Conservation (phyloP, 37 sponge, comb jelly and placozoan species). For the Dysidea cf. avara region DNA sequence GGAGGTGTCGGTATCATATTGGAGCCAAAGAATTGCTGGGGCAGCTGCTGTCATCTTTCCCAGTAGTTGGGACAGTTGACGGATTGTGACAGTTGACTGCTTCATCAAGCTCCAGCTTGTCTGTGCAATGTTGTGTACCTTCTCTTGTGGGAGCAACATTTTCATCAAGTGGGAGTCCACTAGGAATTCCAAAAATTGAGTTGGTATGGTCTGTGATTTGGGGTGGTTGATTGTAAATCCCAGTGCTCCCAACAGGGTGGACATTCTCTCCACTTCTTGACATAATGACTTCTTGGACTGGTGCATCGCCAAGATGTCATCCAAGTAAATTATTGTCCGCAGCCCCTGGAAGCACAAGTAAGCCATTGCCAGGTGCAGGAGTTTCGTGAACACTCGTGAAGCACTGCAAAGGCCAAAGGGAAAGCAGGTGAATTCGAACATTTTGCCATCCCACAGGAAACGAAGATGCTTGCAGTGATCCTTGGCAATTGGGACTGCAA, state of each 20-base stretch:
- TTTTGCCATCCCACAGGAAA: not conserved
- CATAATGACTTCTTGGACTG: conserved; percentile 14
- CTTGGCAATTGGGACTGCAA: too few species aligned
- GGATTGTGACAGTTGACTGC: conserved; percentile 1
- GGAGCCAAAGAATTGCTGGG: conserved; percentile 32
- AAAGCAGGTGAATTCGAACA: too few species aligned
- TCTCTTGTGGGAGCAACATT: conserved; percentile 32
- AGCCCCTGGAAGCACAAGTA: conserved; percentile 20
- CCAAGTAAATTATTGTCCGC: conserved; percentile 24
- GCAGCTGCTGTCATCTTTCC: conserved; percentile 15
- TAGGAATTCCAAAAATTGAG: conserved; percentile 31
- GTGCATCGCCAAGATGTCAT: conserved; percentile 49
- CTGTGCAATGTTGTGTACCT: conserved; percentile 8
- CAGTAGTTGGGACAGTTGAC: conserved; percentile 14
- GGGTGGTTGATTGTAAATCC: conserved; percentile 43
- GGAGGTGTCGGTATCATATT: conserved; percentile 21
- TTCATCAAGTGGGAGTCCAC: conserved; percentile 34
- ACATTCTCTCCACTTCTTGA: not conserved
- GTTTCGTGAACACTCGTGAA: too few species aligned
- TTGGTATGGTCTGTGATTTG: conserved; percentile 13
- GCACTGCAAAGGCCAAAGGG: too few species aligned
- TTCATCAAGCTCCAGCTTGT: not conserved
- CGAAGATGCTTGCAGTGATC: too few species aligned
- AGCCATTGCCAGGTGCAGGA: too few species aligned
- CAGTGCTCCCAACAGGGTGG: conserved; percentile 5